Base-by-base conservation (phyloP, 2,113 vertebrate genomes). In the Poeciliopsis turrubarensis region DNA sequence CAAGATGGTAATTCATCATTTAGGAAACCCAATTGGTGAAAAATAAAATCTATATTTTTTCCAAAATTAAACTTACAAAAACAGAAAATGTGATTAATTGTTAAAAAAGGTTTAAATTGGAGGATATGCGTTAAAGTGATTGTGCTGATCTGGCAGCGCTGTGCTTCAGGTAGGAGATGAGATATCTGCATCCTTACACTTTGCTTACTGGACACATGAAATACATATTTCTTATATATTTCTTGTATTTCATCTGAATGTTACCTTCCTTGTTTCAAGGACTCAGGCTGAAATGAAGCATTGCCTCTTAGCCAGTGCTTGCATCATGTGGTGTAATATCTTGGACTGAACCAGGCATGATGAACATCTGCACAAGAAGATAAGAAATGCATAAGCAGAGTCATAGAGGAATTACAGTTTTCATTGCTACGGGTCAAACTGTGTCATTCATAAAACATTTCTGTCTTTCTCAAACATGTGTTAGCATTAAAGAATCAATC, bases 311-410 rank as follows among this genome's bases (percentile, higher is more conserved):
- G 68, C 80, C 57, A 2, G 2, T 1, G 51, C 79, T 92, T 90
- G 83, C 87, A 90, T 90, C 89, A 92, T 83, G 66, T 76, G 60
- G 17, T 81, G 84, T 9, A 75, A 75, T 71, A 68, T 79, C 77
- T 62, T 30, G 60, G 27, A 65, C 51, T 78, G 78, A 70, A 72
- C 41, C 30, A 47, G 70, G 47, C 69, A 62, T 47, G 63, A 75
- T 60, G 31, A 80, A 81, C 77, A 75, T 68, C 71, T 71, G 73
- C 31, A 61, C 66, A 32, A 41, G 22, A 84, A 60, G 37, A 68
- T 71, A 79, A 87, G 69, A 66, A 57, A 66, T 34, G 70, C 60
- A 67, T 41, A 5, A 41, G 9, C 81, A 68, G 12, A 51, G 26
- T 62, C 41, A 60, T 9, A 65, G 70, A 70, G 65, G 29, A 73